Conservation (phyloP, 2,888 invertebrate genomes). For the Sphaerophoria taeniata region DNA sequence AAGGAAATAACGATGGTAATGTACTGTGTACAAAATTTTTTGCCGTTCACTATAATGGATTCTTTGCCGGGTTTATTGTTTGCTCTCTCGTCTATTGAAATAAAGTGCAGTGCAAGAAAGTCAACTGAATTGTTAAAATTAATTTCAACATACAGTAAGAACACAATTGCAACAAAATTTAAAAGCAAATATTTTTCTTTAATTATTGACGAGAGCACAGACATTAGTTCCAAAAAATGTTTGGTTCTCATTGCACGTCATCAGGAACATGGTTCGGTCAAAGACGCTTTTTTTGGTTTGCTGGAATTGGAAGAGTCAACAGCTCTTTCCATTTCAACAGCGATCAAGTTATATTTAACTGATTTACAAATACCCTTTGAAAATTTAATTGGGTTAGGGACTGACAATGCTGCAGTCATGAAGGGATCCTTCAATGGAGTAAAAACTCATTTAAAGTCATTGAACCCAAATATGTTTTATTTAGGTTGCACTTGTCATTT, state of each 20-base stretch:
- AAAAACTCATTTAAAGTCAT: conserved; percentile 65
- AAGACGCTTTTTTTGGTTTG: conserved; percentile 42
- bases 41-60: too few relatives aligned
- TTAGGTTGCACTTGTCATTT: conserved; percentile 77
- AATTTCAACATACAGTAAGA: too few relatives aligned
- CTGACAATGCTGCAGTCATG: conserved; percentile 77
- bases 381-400: conserved; percentile 76
- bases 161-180: too few relatives aligned
- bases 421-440: conserved; percentile 75
- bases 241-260: conserved; percentile 30
- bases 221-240: conserved; percentile 34
- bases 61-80: too few relatives aligned
- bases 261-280: conserved; percentile 6
- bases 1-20: too few relatives aligned
- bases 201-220: conserved; percentile 46
- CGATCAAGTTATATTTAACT: too few relatives aligned
- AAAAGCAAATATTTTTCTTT: too few relatives aligned
- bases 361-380: too few relatives aligned
- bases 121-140: too few relatives aligned
- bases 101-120: too few relatives aligned
- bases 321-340: conserved; percentile 9
- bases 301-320: conserved; percentile 16
- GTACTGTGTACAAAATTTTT: too few relatives aligned
- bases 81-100: too few relatives aligned
- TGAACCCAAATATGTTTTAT: conserved; percentile 75